Base-by-base conservation (phyloP, 2,113 vertebrate genomes). In the Amphiprion ocellaris region DNA sequence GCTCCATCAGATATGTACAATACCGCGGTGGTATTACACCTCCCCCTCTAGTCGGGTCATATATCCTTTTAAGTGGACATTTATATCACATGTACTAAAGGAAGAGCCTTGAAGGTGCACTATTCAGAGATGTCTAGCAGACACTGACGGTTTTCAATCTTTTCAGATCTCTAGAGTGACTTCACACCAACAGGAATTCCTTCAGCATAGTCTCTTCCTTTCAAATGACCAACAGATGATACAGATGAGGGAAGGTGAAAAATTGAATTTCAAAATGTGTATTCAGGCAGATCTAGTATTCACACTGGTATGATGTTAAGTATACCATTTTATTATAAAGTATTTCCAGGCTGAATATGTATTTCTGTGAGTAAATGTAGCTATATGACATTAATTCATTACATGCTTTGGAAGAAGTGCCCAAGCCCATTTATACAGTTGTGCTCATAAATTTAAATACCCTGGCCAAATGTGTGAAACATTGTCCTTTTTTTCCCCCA, bases 1-100 rank as follows among this genome's bases (percentile, higher is more conserved):
- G 65, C 59, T 71, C 69, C 74, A 84, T 87, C 83, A 86, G 86
- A 87, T 83, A 89, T 82, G 75, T 83, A 85, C 67, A 82, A 73
- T 71, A 69, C 54, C 76, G 69, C 67, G 79, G 74, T 74, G 75
- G 41, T 87, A 79, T 70, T 76, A 83, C 90, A 82, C 61, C 71
- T 62, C 53, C n/a, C 53, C 21, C 44, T 76, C 82, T 66, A 0
- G 59, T 69, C 30, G 14, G 66, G 62, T 80, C 69, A 77, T 88
- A 84, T 72, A 83, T 88, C 77, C 67, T 68, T 79, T 80, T 80
- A 85, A 88, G 69, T 79, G 69, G 86, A 84, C 74, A 16, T 76
- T 87, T 92, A 90, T 89, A 81, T 79, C 73, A 59, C 63, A 55
- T 69, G 44, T 49, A 79, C 53, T 84, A 59, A 75, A 88, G 74